Conservation (phyloP, 1,140 invertebrate genomes). For the Scaptomyza hsui region DNA sequence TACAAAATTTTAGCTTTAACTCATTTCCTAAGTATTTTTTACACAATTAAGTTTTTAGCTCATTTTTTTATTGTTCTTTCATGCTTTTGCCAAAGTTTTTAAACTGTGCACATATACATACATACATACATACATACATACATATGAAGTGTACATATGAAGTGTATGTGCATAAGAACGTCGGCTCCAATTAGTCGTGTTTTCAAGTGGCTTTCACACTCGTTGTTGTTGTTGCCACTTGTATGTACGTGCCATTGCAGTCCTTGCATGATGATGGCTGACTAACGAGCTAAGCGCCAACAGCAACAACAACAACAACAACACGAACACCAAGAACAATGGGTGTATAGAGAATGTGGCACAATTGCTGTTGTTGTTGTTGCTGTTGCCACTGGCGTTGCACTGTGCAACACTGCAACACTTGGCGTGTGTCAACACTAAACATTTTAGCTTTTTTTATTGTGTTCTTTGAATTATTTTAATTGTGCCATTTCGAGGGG, state of each 20-base stretch:
- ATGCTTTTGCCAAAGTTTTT: too few species aligned
- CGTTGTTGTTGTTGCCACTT: conserved; percentile 29
- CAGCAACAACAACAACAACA: conserved; percentile 17
- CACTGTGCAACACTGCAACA: conserved; percentile 33
- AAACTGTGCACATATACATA: neutral
- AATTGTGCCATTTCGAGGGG: conserved; percentile 45
- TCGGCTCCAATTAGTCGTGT: conserved; percentile 74
- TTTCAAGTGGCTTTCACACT: conserved; percentile 66
- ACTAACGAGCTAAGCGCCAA: conserved; percentile 63
- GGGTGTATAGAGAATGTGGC: conserved; percentile 11
- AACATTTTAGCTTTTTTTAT: conserved; percentile 24
- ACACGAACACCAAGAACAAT: conserved; percentile 9
- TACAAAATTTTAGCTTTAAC: too few species aligned
- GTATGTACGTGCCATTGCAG: conserved; percentile 48
- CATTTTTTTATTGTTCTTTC: too few species aligned
- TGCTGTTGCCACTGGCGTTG: conserved; percentile 23
- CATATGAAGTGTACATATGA: neutral
- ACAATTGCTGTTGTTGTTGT: conserved; percentile 17
- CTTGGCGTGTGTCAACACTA: conserved; percentile 43
- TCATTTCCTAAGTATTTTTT: too few species aligned
- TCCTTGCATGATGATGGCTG: conserved; percentile 40
- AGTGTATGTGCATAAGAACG: conserved; percentile 47
- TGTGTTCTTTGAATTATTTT: conserved; percentile 24
- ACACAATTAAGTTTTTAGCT: too few species aligned
- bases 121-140: neutral